phyloP scores from a whole-genome alignment of 1,140 invertebrate species.

The Cyphomyrmex costatus region DNA sequence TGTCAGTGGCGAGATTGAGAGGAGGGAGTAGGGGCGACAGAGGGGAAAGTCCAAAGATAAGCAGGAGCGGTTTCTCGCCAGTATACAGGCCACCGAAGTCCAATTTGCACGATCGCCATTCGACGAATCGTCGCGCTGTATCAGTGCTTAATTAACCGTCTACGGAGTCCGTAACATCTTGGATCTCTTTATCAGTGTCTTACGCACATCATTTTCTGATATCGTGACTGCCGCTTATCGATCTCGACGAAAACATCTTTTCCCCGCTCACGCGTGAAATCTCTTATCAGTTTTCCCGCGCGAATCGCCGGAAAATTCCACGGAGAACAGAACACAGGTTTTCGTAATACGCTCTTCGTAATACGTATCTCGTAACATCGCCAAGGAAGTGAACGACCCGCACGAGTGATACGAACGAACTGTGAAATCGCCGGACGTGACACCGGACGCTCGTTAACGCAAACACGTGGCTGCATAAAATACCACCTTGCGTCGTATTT shows the following conservation, averaged over 20 bases:
- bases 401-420: neutral
- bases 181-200: conserved; percentile 1
- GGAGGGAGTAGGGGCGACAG: conserved; percentile 71
- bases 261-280: no score
- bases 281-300: neutral
- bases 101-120: conserved; percentile 69
- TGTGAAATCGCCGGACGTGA: neutral
- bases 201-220: neutral
- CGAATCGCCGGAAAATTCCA: neutral
- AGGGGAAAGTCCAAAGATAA: conserved; percentile 86
- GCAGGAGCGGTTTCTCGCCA: conserved; percentile 76
- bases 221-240: neutral
- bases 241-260: neutral
- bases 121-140: conserved; percentile 22
- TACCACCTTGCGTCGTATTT: neutral
- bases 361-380: no score
- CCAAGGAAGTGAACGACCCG: no score
- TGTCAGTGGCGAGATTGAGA: conserved; percentile 40
- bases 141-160: conserved; percentile 45
- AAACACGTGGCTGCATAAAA: conserved; percentile 21
- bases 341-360: neutral
- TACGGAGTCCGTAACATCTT: neutral
- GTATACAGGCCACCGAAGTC: conserved; percentile 72
- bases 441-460: no score
- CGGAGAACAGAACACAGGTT: neutral